These are phyloP conservation scores for Pseudocheirus occidentalis DNA, from an alignment of 2,797 vertebrate genomes.

Conservation along the genomic window DNA sequence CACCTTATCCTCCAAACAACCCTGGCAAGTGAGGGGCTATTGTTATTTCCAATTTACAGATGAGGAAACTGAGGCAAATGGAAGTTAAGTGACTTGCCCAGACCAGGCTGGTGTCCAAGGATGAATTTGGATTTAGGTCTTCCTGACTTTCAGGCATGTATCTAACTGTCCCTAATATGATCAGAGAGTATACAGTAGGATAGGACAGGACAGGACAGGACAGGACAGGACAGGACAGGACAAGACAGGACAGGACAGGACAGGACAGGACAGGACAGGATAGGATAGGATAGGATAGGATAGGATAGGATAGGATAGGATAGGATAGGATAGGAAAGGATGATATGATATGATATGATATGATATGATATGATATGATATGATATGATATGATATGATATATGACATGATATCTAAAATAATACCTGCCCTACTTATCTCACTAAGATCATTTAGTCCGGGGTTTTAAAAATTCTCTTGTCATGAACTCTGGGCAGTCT, in stretches of 20 bases:
- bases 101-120: neutral
- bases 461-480: neutral
- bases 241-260: fast-evolving
- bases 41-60: neutral
- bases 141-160: neutral
- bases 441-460: neutral
- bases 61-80: neutral
- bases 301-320: too few relatives aligned
- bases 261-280: too few relatives aligned
- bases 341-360: too few relatives aligned
- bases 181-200: neutral
- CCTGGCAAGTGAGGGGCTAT: neutral
- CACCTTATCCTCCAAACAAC: neutral
- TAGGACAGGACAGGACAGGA: too few relatives aligned
- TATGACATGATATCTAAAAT: neutral
- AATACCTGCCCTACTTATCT: neutral
- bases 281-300: too few relatives aligned
- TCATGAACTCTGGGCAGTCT: neutral
- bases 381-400: neutral
- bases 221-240: too few relatives aligned
- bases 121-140: neutral
- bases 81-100: neutral
- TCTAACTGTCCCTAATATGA: neutral
- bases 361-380: neutral
- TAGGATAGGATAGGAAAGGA: too few relatives aligned